Evolutionary conservation across 2,888 invertebrate genomes (phyloP).

Genomic region (Allophyes oxyacanthae): DNA sequence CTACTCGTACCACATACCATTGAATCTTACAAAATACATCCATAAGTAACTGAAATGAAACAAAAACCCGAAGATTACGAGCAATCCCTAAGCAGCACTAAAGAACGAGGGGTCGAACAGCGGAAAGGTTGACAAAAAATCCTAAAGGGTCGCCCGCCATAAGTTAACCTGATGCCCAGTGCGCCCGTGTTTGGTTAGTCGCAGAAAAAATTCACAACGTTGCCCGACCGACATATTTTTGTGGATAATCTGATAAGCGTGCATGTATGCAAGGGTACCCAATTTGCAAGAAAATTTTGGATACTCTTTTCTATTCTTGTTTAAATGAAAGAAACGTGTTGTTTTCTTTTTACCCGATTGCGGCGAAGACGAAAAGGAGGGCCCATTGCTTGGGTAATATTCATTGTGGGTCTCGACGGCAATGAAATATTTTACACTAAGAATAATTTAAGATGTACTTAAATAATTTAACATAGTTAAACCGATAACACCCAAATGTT

Average conservation of each 20-base stretch:
- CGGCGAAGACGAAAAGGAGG: too few relatives aligned
- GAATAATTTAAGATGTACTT: too few relatives aligned
- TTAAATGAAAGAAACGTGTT: too few relatives aligned
- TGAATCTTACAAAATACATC: constrained; percentile 35
- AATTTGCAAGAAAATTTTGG: too few relatives aligned
- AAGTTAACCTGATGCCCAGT: constrained; percentile 47
- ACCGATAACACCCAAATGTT: too few relatives aligned
- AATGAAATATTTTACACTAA: too few relatives aligned
- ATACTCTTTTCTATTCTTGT: too few relatives aligned
- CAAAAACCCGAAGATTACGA: constrained; percentile 48
- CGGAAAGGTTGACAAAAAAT: constrained; percentile 39
- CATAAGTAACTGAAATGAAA: constrained; percentile 48
- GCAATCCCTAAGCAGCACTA: constrained; percentile 31
- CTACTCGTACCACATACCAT: constrained; percentile 45
- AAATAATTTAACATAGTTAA: too few relatives aligned
- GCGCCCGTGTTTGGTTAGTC: constrained; percentile 43
- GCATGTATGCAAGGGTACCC: constrained; percentile 3
- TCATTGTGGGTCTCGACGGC: too few relatives aligned
- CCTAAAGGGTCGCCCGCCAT: constrained; percentile 45
- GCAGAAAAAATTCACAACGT: constrained; percentile 42
- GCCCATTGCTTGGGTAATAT: too few relatives aligned
- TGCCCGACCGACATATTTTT: constrained; percentile 46
- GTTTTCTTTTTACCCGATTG: too few relatives aligned
- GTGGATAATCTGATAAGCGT: constrained; percentile 53
- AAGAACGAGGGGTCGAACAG: constrained; percentile 24